Percentiles rank a stretch among this genome's conserved stretches.
These are phyloP conservation scores for Furcifer pardalis DNA, from an alignment of 2,797 vertebrate species.

Conservation along the genomic window DNA sequence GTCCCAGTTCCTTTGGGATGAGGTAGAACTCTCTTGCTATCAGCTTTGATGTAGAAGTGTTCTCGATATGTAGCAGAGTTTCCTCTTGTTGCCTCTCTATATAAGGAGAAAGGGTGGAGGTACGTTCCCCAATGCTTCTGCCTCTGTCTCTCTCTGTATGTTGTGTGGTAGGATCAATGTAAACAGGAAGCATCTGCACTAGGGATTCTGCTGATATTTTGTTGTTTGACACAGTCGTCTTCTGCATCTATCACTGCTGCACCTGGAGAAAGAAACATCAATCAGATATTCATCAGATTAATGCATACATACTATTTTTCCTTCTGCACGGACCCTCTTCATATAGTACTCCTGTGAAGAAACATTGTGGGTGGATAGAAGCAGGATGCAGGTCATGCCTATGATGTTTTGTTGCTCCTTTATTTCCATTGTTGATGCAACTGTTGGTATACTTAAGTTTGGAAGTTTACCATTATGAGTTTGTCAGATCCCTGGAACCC, in stretches of 20 bases:
- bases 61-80: no score
- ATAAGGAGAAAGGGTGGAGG: no score
- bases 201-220: background rate
- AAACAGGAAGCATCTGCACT: background rate
- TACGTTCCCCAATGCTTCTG: no score
- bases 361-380: background rate
- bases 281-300: background rate
- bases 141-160: no score
- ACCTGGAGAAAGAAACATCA: background rate
- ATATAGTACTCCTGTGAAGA: background rate
- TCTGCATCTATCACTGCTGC: no score
- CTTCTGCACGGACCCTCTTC: background rate
- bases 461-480: background rate
- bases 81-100: no score
- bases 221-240: background rate
- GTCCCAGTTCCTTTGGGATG: no score
- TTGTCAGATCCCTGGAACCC: background rate
- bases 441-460: no score
- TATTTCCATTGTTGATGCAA: background rate
- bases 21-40: no score
- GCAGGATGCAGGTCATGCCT: no score
- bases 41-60: no score
- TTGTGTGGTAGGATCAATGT: no score
- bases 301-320: background rate
- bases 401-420: background rate